These are phyloP conservation scores for Helobdella robusta DNA, from an alignment of 2,888 invertebrate genomes.

Conservation along the genomic window DNA sequence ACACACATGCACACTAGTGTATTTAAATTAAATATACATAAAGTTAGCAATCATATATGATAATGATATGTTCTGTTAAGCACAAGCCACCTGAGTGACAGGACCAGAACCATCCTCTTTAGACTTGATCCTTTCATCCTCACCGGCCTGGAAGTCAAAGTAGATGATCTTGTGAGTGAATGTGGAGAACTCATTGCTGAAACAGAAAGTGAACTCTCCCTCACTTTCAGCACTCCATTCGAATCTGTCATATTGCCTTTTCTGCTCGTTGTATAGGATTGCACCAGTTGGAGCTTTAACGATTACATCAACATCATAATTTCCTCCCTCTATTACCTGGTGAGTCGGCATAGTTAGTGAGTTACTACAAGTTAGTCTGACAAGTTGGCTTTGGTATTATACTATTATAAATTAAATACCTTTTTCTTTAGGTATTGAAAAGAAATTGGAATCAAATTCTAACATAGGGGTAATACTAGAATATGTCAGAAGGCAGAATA, in stretches of 20 bases:
- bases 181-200: slow-evolving; percentile 97
- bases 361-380: neutral
- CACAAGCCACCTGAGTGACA: slow-evolving; percentile 62
- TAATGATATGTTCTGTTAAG: no score
- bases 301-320: slow-evolving; percentile 91
- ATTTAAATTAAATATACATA: no score
- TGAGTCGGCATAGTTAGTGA: no score
- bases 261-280: slow-evolving; percentile 73
- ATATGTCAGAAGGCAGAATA: no score
- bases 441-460: no score
- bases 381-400: neutral
- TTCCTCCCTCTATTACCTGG: slow-evolving; percentile 95
- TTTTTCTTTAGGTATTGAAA: neutral
- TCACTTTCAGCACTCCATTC: slow-evolving; percentile 51
- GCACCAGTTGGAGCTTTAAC: slow-evolving; percentile 77
- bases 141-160: slow-evolving; percentile 89
- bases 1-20: no score
- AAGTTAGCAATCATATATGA: no score
- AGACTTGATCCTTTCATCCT: slow-evolving; percentile 63
- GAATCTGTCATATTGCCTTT: slow-evolving; percentile 89
- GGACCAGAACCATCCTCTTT: slow-evolving; percentile 57
- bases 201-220: slow-evolving; percentile 56
- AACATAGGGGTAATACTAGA: no score
- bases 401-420: neutral
- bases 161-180: slow-evolving; percentile 97